A percentile compares a stretch with the other conserved stretches of the same genome.
Evolutionary conservation across 2,888 invertebrate species (phyloP).

Genomic region (Andrena dorsata): DNA sequence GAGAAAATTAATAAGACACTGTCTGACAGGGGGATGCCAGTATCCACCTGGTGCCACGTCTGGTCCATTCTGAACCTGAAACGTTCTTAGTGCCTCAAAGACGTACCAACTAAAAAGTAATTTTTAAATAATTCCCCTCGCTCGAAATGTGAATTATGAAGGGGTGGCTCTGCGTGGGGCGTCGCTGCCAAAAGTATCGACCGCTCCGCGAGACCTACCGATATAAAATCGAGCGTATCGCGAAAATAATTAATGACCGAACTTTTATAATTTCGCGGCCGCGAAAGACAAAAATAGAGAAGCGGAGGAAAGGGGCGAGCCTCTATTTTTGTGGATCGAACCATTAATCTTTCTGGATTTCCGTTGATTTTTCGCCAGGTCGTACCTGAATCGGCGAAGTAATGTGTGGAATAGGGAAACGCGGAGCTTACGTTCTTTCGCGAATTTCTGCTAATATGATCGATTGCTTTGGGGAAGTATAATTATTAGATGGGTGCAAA

Average conservation of each 20-base stretch:
- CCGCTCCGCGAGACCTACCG: neutral
- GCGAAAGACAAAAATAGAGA: slow-evolving; percentile 51
- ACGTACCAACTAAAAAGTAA: slow-evolving; percentile 37
- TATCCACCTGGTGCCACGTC: slow-evolving; percentile 75
- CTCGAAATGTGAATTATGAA: slow-evolving; percentile 60
- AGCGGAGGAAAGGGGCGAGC: neutral
- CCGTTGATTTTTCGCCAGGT: slow-evolving; percentile 20
- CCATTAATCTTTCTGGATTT: slow-evolving; percentile 63
- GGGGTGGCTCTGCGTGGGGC: slow-evolving; percentile 10
- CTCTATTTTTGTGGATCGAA: slow-evolving; percentile 26
- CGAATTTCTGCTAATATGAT: neutral
- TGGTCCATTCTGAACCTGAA: slow-evolving; percentile 21
- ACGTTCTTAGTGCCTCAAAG: slow-evolving; percentile 16
- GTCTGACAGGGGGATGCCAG: slow-evolving; percentile 74
- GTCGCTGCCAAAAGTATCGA: slow-evolving; percentile 59
- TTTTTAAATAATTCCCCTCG: slow-evolving; percentile 65
- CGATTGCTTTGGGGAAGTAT: too few relatives aligned
- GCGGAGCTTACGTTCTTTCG: neutral
- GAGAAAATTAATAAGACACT: slow-evolving; percentile 80
- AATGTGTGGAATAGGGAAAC: slow-evolving; percentile 13
- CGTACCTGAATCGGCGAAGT: neutral
- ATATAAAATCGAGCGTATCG: slow-evolving; percentile 62
- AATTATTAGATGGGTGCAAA: too few relatives aligned
- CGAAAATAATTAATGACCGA: slow-evolving; percentile 68
- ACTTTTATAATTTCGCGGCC: slow-evolving; percentile 65